Evolutionary conservation across 2,888 invertebrate genomes (phyloP), one percentile per base, ranked within the genome.

Genomic region (Thymelicus lineola): DNA sequence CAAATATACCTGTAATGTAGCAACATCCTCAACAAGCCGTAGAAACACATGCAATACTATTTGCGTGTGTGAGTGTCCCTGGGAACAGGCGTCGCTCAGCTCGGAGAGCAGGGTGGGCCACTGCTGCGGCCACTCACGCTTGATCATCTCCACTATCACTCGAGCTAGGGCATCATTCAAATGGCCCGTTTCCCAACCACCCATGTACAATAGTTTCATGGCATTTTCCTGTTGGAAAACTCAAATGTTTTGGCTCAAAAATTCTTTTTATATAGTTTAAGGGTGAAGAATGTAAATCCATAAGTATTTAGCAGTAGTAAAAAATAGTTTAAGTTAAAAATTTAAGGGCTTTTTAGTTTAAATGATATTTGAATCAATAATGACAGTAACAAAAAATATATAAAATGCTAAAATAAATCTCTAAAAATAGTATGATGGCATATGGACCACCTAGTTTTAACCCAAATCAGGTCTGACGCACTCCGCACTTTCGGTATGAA

Each of bases 121-220:
- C 75, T 98, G 97, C 84, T 99, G 99, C 0, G 99, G 99, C 99
- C 99, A 99, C 86, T 99, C 99, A 10, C 99, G 94, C 84, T 99
- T 99, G 66, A 98, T 97, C 96, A 99, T 98, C 91, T 99, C 99
- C 0, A 99, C 99, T 66, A 99, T 96, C n/a, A 98, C 97, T 61
- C 98, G 95, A 14, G 98, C 97, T 4, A 97, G 86, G 1, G 97
- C 98, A 86, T 98, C 97, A 86, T 98, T 97, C 77, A 98, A 95
- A 80, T 97, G 97, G 12, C 95, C 95, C 60, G 96, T 95, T 28
- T 97, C 95, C 79, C 96, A 95, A 12, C 96, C 96, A 12, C 97
- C 97, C 71, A 98, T 97, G 84, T 96, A 95, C 7, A 98, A 88
- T 48, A 97, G 92, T 83, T 97, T 97, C 96, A 97, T 97, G n/a